A percentile compares a stretch with the other conserved stretches of the same genome.
Conservation (phyloP, 2,113 vertebrate species). For the Saguinus imperator region DNA sequence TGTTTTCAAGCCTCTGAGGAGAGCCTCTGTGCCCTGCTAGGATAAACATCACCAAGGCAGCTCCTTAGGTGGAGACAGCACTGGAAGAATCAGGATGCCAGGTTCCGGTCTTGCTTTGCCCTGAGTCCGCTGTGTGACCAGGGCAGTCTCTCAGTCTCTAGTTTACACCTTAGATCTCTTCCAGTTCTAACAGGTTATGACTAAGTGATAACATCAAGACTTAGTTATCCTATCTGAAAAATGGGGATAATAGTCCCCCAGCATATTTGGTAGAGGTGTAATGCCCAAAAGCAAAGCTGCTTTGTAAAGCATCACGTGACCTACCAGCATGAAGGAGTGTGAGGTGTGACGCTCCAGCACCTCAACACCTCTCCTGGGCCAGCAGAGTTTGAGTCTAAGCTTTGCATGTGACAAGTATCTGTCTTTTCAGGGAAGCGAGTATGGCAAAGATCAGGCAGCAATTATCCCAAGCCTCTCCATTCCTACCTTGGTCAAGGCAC, state of each 20-base stretch:
- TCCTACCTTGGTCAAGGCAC: background rate
- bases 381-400: background rate
- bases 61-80: background rate
- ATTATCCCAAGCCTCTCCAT: background rate
- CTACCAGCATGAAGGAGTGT: fast-evolving
- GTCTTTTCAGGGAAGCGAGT: background rate
- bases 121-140: background rate
- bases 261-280: background rate
- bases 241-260: background rate
- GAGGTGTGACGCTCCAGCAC: background rate
- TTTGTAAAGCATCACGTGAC: background rate
- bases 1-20: background rate
- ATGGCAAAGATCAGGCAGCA: background rate
- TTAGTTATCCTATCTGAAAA: background rate
- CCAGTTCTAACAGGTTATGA: background rate
- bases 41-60: background rate
- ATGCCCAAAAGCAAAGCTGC: background rate
- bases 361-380: background rate
- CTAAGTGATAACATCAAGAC: background rate
- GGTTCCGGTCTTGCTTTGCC: background rate
- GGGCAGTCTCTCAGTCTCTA: background rate
- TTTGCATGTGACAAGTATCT: background rate
- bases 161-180: background rate
- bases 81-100: background rate
- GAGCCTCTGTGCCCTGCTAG: background rate